Percentiles rank a stretch among this genome's conserved stretches.
Evolutionary conservation across 1,140 invertebrate species (phyloP).

Genomic region (Helicoverpa zea): DNA sequence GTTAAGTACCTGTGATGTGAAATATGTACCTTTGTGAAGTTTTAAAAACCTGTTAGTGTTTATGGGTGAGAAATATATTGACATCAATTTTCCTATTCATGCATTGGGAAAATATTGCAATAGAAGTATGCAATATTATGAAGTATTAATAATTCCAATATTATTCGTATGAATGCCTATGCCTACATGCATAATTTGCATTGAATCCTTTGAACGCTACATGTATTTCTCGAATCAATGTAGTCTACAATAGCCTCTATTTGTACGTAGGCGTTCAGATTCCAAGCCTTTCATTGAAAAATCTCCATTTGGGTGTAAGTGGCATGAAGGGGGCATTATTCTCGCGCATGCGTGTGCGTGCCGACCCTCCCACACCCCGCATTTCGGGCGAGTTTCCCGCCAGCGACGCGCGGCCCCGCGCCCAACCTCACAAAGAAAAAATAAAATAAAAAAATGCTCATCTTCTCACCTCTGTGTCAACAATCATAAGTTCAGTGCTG

Average conservation of each 20-base stretch:
- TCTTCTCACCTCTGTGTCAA: background rate
- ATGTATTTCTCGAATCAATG: conserved; percentile 21
- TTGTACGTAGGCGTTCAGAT: conserved; percentile 31
- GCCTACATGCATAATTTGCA: background rate
- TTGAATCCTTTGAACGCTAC: background rate
- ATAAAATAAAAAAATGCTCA: conserved; percentile 44
- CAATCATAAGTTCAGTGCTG: conserved; percentile 25
- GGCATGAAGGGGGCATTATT: conserved; percentile 16
- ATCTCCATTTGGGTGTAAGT: conserved; percentile 47
- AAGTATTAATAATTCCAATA: too few relatives aligned
- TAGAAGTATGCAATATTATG: too few relatives aligned
- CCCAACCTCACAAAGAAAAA: conserved; percentile 54
- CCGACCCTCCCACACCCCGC: conserved; percentile 57
- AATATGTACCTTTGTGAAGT: too few relatives aligned
- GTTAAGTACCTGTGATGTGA: too few relatives aligned
- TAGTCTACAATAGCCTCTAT: conserved; percentile 5
- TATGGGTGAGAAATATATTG: too few relatives aligned
- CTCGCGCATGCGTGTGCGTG: conserved; percentile 68
- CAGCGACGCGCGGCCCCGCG: conserved; percentile 65
- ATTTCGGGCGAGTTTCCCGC: conserved; percentile 71
- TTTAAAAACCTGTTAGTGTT: too few relatives aligned
- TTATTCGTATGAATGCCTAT: too few relatives aligned
- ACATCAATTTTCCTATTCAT: too few relatives aligned
- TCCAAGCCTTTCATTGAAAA: conserved; percentile 59
- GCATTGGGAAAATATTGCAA: too few relatives aligned